Conservation (phyloP, 2,888 invertebrate genomes). For the Drosophila borborema region DNA sequence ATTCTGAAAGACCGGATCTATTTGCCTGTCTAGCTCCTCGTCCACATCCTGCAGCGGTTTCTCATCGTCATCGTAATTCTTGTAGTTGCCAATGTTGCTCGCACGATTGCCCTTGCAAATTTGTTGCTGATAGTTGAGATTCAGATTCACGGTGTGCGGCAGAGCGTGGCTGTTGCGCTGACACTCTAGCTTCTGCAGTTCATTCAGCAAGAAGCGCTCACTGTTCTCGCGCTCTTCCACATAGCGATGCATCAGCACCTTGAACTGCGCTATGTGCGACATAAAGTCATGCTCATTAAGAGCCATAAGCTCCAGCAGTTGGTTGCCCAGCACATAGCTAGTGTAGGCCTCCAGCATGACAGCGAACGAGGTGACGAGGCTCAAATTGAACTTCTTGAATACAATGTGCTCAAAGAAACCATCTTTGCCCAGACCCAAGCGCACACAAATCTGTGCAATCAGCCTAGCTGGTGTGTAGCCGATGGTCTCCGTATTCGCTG, state of each 20-base stretch:
- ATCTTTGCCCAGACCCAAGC: conserved; percentile 69
- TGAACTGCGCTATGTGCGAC: conserved; percentile 64
- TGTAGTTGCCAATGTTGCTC: conserved; percentile 81
- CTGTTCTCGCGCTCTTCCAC: conserved; percentile 79
- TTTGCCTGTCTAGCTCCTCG: conserved; percentile 66
- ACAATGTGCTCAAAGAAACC: conserved; percentile 78
- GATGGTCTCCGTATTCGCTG: conserved; percentile 23
- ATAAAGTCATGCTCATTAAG: conserved; percentile 80
- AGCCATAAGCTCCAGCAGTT: conserved; percentile 76
- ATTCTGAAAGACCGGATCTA: conserved; percentile 81
- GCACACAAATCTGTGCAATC: conserved; percentile 78
- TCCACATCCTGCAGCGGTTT: conserved; percentile 52
- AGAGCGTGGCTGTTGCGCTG: conserved; percentile 73
- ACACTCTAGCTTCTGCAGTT: conserved; percentile 71
- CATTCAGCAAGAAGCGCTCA: conserved; percentile 72
- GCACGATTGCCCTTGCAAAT: conserved; percentile 82
- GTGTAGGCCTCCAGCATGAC: conserved; percentile 79
- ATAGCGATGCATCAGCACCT: conserved; percentile 74
- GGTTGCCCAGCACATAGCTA: conserved; percentile 81
- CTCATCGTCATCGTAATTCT: conserved; percentile 75
- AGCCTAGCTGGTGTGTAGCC: conserved; percentile 76
- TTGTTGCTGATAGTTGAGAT: conserved; percentile 76
- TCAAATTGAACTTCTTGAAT: conserved; percentile 67
- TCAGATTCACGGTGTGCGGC: conserved; percentile 60
- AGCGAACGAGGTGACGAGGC: conserved; percentile 72